Evolutionary conservation across 2,797 vertebrate species (phyloP), one percentile per base, ranked within the genome.

Genomic region (Pogonophryne albipinna): DNA sequence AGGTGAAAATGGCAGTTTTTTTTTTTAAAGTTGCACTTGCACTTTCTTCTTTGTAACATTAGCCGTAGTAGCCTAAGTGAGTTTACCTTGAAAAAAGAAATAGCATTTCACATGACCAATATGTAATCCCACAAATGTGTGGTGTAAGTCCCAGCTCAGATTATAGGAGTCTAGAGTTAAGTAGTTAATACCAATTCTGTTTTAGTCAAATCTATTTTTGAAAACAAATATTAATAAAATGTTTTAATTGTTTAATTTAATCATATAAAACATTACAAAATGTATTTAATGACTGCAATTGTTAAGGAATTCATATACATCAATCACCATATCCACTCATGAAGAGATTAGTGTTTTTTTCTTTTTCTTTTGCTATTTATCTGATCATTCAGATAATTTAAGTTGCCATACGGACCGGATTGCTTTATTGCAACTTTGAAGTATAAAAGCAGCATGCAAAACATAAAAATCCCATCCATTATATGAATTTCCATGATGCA

Each of bases 361-460:
- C 42, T 76, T 85, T 86, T 85, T 86, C 31, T 68, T 83, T 83
- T 85, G 57, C 71, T 79, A 68, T 78, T 90, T 64, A 79, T 87
- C 70, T 73, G 63, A 80, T 79, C 74, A 84, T 82, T 79, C 12
- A 27, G 59, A 58, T 73, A 7, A 31, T 10, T 79, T 66, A 70
- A 74, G 76, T 88, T 88, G 62, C 51, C 70, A 74, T 73, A 31
- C 15, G n/a, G 27, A 83, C 12, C 74, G 14, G 7, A 38, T 55
- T 79, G 10, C 45, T 61, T 85, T 61, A 84, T 85, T 79, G 69
- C 65, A 90, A 61, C 61, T 73, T 71, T 42, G 13, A 71, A 38
- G 8, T 66, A 74, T 70, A 83, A 71, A 52, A 82, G 67, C 64
- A 79, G 93, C 93, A 93, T 94, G 94, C 83, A 76, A 71, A 81